Percentiles rank a stretch among this genome's conserved stretches.
These are phyloP conservation scores for Geodia barretti DNA, from an alignment of 37 sponge, comb jelly and placozoan genomes.

Conservation along the genomic window DNA sequence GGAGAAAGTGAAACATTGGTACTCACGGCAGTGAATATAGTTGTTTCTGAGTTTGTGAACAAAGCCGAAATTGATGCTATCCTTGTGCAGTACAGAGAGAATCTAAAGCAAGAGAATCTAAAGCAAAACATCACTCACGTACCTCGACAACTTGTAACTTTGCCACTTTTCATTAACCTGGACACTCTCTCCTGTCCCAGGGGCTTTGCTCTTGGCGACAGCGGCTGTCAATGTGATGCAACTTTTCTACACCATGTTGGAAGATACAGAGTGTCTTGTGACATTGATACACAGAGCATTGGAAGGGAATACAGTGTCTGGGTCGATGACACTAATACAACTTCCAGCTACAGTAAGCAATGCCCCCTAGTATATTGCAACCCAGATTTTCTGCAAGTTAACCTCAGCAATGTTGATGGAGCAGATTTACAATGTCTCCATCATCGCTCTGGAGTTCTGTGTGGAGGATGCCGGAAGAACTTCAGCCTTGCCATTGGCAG, in stretches of 20 bases:
- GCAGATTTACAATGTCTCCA: constrained; percentile 35
- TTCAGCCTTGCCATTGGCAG: constrained; percentile 39
- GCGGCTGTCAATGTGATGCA: background rate
- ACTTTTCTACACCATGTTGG: background rate
- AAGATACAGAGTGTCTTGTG: background rate
- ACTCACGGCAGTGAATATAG: background rate
- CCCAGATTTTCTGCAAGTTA: background rate
- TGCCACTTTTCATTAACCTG: background rate
- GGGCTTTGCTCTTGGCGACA: background rate
- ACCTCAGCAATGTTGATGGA: background rate
- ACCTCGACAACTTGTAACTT: background rate
- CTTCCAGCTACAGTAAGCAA: background rate
- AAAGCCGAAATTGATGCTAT: background rate
- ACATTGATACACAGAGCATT: background rate
- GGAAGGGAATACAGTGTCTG: background rate
- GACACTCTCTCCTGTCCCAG: background rate
- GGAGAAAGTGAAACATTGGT: background rate
- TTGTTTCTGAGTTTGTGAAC: background rate
- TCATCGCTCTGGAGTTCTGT: constrained; percentile 41
- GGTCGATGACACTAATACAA: background rate
- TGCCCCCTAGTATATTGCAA: constrained; percentile 2
- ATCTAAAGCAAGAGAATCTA: background rate
- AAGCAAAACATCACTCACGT: background rate
- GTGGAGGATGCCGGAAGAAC: constrained; percentile 32
- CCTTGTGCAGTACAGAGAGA: background rate